phyloP scores from a whole-genome alignment of 2,888 invertebrate species.

The Xanthorhoe designata region DNA sequence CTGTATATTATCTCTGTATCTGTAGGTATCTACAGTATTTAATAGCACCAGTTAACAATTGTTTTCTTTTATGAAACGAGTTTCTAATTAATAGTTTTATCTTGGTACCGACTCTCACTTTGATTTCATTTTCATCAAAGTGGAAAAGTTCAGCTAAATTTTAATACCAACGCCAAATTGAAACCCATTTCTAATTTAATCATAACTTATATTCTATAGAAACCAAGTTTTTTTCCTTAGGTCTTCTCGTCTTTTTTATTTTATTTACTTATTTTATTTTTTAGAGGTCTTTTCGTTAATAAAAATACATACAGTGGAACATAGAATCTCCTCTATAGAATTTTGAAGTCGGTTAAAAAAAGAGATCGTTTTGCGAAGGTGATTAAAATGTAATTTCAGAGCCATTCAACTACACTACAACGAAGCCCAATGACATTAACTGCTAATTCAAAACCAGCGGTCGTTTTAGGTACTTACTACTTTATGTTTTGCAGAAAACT shows the following conservation, averaged over 20 bases:
- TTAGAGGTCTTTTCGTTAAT: too few relatives aligned
- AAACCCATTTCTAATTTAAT: constrained; percentile 1
- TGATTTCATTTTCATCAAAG: neutral
- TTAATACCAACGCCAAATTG: neutral
- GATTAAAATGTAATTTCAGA: constrained; percentile 11
- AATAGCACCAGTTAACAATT: too few relatives aligned
- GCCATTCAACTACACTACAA: constrained; percentile 3
- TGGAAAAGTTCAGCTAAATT: neutral
- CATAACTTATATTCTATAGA: neutral
- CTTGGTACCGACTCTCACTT: neutral
- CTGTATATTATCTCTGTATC: too few relatives aligned
- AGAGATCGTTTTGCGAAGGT: constrained; percentile 2
- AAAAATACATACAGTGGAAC: neutral
- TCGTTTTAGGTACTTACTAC: neutral
- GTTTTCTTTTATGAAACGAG: too few relatives aligned
- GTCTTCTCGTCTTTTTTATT: too few relatives aligned
- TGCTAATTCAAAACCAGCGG: constrained; percentile 9
- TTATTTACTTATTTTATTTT: too few relatives aligned
- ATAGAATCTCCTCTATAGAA: neutral
- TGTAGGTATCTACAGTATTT: too few relatives aligned
- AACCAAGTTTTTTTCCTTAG: constrained; percentile 4
- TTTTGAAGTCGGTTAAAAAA: constrained; percentile 8
- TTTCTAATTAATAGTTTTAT: too few relatives aligned
- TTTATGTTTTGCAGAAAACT: neutral
- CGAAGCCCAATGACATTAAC: constrained; percentile 9